Percentiles rank a stretch among this genome's conserved stretches.
phyloP scores from a whole-genome alignment of 2,113 vertebrate genomes.

The Empidonax traillii region DNA sequence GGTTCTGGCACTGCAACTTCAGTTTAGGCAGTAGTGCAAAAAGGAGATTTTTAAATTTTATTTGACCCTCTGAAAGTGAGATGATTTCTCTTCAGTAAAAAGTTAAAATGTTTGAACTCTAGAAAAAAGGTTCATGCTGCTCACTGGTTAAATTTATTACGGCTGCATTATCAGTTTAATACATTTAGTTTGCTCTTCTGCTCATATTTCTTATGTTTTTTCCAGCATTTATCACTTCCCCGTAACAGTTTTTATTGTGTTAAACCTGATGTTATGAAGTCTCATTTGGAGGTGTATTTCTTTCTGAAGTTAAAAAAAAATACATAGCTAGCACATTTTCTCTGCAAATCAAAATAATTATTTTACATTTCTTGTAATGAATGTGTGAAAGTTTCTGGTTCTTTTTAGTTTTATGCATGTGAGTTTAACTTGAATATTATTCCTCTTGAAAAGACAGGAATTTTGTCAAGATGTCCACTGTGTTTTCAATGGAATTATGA shows the following conservation, averaged over 20 bases:
- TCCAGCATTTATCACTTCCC: background rate
- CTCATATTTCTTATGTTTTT: background rate
- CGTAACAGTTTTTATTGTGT: background rate
- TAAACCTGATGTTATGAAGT: background rate
- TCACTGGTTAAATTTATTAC: background rate
- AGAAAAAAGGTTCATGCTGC: slow-evolving; percentile 26
- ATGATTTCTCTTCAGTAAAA: background rate
- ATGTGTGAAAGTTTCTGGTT: background rate
- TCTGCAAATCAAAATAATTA: background rate
- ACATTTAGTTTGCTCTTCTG: background rate
- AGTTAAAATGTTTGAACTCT: slow-evolving; percentile 37
- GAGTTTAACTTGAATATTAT: background rate
- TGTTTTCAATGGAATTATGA: slow-evolving; percentile 45
- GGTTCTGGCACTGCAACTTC: slow-evolving; percentile 46
- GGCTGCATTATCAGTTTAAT: background rate
- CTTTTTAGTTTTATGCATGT: background rate
- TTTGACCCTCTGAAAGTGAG: slow-evolving; percentile 18
- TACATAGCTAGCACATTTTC: background rate
- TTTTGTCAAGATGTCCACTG: slow-evolving; percentile 4
- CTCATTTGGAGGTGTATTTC: background rate
- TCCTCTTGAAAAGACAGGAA: slow-evolving; percentile 15
- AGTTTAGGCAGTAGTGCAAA: slow-evolving; percentile 19
- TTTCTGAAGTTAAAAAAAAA: background rate
- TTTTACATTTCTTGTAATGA: background rate
- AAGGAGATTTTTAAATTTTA: slow-evolving; percentile 28